A percentile compares a stretch with the other conserved stretches of the same genome.
Conservation (phyloP, 2,113 vertebrate species). For the Microcebus jonahi region DNA sequence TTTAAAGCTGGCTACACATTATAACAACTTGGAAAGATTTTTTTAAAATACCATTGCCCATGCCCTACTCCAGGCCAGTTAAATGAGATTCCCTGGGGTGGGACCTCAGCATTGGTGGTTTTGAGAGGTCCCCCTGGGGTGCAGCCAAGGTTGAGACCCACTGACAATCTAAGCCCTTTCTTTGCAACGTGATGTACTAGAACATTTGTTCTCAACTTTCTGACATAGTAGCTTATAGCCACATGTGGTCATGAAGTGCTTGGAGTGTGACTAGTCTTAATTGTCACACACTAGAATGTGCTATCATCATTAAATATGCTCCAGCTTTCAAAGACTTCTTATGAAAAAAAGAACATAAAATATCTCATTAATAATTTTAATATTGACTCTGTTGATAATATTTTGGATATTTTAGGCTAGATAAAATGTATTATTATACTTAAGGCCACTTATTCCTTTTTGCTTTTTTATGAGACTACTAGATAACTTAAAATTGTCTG, state of each 20-base stretch:
- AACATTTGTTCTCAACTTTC: neutral
- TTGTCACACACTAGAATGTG: neutral
- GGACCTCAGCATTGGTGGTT: neutral
- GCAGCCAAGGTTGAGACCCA: no score
- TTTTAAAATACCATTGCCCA: neutral
- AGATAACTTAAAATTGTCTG: neutral
- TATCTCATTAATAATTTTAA: neutral
- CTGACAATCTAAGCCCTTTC: neutral
- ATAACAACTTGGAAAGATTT: neutral
- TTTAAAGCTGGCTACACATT: neutral
- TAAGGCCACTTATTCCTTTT: neutral
- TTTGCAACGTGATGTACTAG: neutral
- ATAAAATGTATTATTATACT: neutral
- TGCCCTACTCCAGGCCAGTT: neutral
- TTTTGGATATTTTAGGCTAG: constrained; percentile 13
- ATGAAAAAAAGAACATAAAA: neutral
- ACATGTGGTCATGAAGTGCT: neutral
- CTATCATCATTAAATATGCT: neutral
- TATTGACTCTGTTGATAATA: neutral
- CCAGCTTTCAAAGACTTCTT: neutral
- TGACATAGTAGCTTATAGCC: neutral
- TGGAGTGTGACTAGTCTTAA: neutral
- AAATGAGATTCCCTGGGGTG: neutral
- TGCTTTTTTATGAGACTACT: neutral
- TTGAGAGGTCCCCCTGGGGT: neutral